Percentiles rank a stretch among this genome's conserved stretches.
Evolutionary conservation across 2,113 vertebrate species (phyloP).

Genomic region (Tonatia bakeri): DNA sequence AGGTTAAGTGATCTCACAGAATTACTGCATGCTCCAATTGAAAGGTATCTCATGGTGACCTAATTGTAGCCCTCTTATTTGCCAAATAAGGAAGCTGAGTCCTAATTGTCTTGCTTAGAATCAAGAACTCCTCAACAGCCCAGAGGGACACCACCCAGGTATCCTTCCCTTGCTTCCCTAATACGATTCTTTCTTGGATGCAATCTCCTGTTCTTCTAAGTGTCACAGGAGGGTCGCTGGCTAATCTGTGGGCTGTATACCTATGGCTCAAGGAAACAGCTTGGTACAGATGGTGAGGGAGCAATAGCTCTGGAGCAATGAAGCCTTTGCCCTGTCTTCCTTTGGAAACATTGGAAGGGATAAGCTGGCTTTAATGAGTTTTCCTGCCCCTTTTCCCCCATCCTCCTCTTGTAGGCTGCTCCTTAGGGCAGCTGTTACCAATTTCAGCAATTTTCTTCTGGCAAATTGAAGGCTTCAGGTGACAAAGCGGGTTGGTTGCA

Average conservation of each 20-base stretch:
- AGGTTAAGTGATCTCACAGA: neutral
- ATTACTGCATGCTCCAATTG: neutral
- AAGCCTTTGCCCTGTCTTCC: neutral
- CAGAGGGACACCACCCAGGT: accelerated
- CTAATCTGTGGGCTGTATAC: neutral
- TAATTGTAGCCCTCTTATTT: neutral
- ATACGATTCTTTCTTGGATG: neutral
- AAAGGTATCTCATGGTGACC: neutral
- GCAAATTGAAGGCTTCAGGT: slow-evolving; percentile 38
- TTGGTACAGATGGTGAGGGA: neutral
- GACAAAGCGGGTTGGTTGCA: slow-evolving; percentile 5
- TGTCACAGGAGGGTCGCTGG: neutral
- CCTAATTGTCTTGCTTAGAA: neutral
- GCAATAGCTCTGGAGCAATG: neutral
- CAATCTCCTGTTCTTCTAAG: neutral
- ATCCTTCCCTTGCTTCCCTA: neutral
- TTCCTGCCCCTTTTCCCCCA: neutral
- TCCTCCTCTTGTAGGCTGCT: neutral
- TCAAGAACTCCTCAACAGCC: neutral
- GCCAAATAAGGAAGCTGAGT: neutral
- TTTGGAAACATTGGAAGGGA: neutral
- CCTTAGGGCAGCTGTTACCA: slow-evolving; percentile 74
- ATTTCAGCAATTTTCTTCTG: slow-evolving; percentile 83
- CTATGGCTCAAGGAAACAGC: neutral
- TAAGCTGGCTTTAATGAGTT: neutral